These are phyloP conservation scores for Megaceryle torquata DNA, from an alignment of 2,113 vertebrate genomes.

Conservation along the genomic window DNA sequence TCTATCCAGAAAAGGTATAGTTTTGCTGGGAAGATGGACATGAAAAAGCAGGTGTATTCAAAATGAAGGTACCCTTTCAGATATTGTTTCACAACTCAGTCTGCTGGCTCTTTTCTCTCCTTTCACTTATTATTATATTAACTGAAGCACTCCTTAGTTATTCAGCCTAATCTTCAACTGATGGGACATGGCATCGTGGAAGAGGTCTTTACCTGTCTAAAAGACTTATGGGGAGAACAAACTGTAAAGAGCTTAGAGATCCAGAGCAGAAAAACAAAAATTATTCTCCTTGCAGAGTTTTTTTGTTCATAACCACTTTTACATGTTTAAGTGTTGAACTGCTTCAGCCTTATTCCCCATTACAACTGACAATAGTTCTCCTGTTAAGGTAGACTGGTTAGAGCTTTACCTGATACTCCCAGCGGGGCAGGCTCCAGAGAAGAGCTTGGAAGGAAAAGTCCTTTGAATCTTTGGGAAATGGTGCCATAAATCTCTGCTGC, in stretches of 20 bases:
- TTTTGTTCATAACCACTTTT: not conserved
- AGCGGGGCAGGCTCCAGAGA: not conserved
- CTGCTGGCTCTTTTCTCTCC: not conserved
- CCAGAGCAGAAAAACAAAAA: not conserved
- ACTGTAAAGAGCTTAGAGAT: not conserved
- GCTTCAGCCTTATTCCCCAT: not conserved
- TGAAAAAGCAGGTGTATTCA: not conserved
- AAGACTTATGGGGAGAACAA: not conserved
- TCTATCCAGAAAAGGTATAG: not conserved
- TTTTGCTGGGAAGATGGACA: fast-evolving
- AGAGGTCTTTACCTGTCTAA: not conserved
- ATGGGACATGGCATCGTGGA: not conserved
- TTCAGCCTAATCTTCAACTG: not conserved
- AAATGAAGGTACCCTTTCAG: not conserved
- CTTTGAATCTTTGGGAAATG: not conserved
- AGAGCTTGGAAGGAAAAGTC: not conserved
- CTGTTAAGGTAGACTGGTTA: not conserved
- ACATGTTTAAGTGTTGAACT: not conserved
- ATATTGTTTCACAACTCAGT: not conserved
- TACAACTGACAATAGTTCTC: fast-evolving
- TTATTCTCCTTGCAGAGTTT: not conserved
- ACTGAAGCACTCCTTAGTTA: not conserved
- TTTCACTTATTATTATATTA: not conserved
- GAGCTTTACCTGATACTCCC: not conserved
- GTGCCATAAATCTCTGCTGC: not conserved